These are phyloP conservation scores for Macrotus californicus DNA, from an alignment of 2,113 vertebrate genomes.

Conservation along the genomic window DNA sequence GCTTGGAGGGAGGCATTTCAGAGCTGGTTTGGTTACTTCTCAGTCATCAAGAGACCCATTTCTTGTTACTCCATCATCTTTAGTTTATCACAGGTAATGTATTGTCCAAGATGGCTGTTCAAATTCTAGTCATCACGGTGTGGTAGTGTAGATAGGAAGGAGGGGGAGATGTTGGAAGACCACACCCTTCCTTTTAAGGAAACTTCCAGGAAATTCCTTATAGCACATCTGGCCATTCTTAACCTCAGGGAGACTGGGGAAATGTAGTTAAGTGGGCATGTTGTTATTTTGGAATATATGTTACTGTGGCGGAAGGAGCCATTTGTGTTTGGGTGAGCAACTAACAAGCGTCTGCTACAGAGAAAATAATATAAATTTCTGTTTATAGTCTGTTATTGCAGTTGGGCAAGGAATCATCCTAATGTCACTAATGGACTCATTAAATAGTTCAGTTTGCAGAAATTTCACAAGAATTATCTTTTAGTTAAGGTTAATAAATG, in stretches of 20 bases:
- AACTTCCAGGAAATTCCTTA: background rate
- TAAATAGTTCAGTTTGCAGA: background rate
- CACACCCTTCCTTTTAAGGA: constrained; percentile 19
- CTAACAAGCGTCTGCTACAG: background rate
- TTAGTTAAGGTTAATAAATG: constrained; percentile 26
- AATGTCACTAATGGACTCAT: background rate
- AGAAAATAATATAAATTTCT: background rate
- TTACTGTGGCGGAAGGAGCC: background rate
- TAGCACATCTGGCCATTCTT: background rate
- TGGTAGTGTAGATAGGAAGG: background rate
- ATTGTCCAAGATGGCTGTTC: background rate
- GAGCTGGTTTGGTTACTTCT: background rate
- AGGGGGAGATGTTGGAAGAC: background rate
- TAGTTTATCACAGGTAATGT: background rate
- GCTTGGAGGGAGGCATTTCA: background rate
- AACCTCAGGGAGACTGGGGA: background rate
- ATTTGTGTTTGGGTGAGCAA: background rate
- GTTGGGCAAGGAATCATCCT: background rate
- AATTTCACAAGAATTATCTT: background rate
- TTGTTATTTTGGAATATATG: background rate
- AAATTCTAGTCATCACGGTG: background rate
- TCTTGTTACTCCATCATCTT: background rate
- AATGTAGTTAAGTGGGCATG: background rate
- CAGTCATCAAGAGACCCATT: background rate
- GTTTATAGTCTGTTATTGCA: background rate